Conservation (phyloP, 2,797 vertebrate species). For the Chelonia mydas region DNA sequence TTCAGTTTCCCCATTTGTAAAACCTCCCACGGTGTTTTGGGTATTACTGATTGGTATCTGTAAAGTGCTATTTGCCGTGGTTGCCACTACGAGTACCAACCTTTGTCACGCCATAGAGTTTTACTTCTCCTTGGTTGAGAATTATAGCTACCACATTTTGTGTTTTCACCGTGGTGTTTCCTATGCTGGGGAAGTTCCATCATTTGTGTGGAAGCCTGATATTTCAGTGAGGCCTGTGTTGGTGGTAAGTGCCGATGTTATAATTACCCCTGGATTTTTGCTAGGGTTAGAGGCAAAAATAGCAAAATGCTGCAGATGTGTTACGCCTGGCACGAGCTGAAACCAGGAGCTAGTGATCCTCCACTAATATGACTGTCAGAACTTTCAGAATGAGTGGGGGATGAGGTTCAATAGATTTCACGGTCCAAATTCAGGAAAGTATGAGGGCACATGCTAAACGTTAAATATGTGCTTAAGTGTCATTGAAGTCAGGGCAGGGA, state of each 20-base stretch:
- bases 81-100: background rate
- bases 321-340: background rate
- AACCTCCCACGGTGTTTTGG: background rate
- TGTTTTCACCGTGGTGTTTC: constrained; percentile 1
- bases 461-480: background rate
- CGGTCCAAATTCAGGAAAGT: background rate
- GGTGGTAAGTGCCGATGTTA: background rate
- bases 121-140: background rate
- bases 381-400: background rate
- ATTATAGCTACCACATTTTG: background rate
- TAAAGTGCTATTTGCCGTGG: background rate
- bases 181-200: background rate
- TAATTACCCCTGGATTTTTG: background rate
- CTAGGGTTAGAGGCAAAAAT: background rate
- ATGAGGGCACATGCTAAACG: background rate
- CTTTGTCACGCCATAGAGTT: background rate
- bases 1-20: background rate
- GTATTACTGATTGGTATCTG: constrained; percentile 1
- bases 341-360: background rate
- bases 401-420: background rate
- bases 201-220: background rate
- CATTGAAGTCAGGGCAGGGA: background rate
- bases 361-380: background rate
- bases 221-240: background rate
- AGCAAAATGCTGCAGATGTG: background rate